Evolutionary conservation across 2,113 vertebrate species (phyloP), one percentile per base, ranked within the genome.

Genomic region (Eleginops maclovinus): DNA sequence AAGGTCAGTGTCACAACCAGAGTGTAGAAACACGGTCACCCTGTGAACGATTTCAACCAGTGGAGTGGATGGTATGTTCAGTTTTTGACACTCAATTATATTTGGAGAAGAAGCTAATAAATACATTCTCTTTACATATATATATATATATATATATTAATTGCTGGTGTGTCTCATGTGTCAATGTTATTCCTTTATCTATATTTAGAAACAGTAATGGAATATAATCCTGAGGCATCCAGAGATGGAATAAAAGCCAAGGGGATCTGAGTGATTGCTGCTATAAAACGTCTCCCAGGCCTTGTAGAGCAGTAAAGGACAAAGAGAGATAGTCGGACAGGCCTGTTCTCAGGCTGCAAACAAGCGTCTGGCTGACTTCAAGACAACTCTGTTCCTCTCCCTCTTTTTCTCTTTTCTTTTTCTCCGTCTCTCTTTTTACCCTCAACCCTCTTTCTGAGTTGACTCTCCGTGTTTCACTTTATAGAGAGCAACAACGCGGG

Each of bases 241-340:
- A 87, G 85, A 75, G 83, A 87, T 83, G 85, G 89, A 90, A 81
- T 84, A 88, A 90, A 91, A 90, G 89, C 90, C 90, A 91, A 90
- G 54, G 36, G 83, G 75, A 91, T 91, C 84, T 91, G 79, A 93
- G 75, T 89, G 90, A 91, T 89, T 88, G 89, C 89, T 73, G 74
- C 90, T 88, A 88, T 92, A 92, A 92, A 91, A 88, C 54, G 53
- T 90, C 88, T 90, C 90, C 91, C 84, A 88, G 87, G 88, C 82
- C 81, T 90, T 91, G 85, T 75, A 77, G 85, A 85, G 91, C 75
- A 84, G 86, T 93, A 94, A 92, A 94, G 89, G 76, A 87, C 79
- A 82, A 76, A 83, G 80, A 87, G 77, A 90, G 90, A 83, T 91
- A 87, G 84, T 88, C 53, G 53, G 72, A 89, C 81, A 79, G 85